Evolutionary conservation across 2,113 vertebrate genomes (phyloP).

Genomic region (Syngnathoides biaculeatus): DNA sequence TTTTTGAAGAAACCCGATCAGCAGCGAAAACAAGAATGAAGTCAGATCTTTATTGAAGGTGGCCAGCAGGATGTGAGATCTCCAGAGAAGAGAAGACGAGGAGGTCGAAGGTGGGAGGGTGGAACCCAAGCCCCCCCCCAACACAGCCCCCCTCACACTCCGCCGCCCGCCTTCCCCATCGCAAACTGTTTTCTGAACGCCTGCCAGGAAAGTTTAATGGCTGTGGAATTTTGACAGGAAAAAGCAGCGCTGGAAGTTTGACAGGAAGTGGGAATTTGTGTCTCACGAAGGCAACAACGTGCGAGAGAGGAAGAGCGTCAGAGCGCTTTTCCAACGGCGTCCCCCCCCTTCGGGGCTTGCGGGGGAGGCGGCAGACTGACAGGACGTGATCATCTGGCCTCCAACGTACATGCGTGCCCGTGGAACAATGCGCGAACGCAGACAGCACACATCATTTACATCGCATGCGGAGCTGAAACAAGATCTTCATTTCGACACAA

Average conservation of each 20-base stretch:
- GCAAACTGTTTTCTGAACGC: conserved; percentile 75
- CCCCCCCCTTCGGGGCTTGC: conserved; percentile 46
- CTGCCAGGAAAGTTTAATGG: conserved; percentile 94
- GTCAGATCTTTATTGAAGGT: conserved; percentile 78
- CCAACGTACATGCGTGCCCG: conserved; percentile 36
- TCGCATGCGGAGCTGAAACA: conserved; percentile 32
- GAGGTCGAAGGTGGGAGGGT: conserved; percentile 24
- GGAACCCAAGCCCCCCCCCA: conserved; percentile 2
- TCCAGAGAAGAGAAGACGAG: conserved; percentile 68
- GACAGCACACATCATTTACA: conserved; percentile 42
- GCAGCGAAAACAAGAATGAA: conserved; percentile 72
- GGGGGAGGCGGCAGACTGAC: conserved; percentile 56
- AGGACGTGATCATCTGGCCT: conserved; percentile 63
- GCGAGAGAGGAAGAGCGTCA: conserved; percentile 71
- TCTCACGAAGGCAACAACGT: conserved; percentile 69
- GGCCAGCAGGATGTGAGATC: conserved; percentile 70
- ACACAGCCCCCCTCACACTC: background rate
- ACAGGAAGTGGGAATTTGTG: conserved; percentile 86
- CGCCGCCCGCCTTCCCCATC: conserved; percentile 52
- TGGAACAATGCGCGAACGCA: conserved; percentile 42
- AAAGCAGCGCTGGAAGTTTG: conserved; percentile 85
- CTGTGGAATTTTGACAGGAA: conserved; percentile 93
- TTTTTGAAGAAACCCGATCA: conserved; percentile 71
- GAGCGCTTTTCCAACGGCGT: conserved; percentile 72
- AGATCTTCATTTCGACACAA: conserved; percentile 11